Evolutionary conservation across 37 sponge, comb jelly and placozoan species (phyloP).

Genomic region (Hexactinellida sp.): DNA sequence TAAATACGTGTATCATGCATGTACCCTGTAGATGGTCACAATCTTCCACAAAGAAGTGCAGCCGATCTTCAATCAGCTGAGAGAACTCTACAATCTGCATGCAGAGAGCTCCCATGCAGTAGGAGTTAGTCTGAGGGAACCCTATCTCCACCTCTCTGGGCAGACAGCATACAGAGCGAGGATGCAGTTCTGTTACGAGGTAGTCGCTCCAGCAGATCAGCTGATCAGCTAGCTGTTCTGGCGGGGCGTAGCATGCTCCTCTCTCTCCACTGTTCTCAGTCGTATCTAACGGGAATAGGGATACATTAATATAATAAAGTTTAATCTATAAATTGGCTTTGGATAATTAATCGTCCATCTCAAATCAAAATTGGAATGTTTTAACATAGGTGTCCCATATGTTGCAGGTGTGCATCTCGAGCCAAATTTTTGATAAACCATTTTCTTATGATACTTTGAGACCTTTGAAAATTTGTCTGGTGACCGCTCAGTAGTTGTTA

Average conservation of each 20-base stretch:
- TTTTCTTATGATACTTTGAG: no score
- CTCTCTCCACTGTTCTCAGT: background rate
- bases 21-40: background rate
- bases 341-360: no score
- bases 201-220: background rate
- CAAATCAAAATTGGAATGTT: no score
- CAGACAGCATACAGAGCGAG: background rate
- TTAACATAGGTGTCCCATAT: no score
- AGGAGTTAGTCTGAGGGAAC: background rate
- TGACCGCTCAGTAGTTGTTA: no score
- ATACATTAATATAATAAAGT: no score
- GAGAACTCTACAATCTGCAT: background rate
- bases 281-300: background rate
- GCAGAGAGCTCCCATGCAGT: background rate
- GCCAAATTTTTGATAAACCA: no score
- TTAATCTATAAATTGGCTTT: no score
- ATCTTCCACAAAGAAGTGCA: constrained; percentile 13
- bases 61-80: background rate
- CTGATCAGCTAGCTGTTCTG: background rate
- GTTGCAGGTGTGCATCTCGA: no score
- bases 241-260: background rate
- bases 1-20: background rate
- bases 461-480: no score
- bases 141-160: background rate
- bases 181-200: background rate